These are phyloP conservation scores for Solea solea DNA, from an alignment of 2,113 vertebrate species.

Conservation along the genomic window DNA sequence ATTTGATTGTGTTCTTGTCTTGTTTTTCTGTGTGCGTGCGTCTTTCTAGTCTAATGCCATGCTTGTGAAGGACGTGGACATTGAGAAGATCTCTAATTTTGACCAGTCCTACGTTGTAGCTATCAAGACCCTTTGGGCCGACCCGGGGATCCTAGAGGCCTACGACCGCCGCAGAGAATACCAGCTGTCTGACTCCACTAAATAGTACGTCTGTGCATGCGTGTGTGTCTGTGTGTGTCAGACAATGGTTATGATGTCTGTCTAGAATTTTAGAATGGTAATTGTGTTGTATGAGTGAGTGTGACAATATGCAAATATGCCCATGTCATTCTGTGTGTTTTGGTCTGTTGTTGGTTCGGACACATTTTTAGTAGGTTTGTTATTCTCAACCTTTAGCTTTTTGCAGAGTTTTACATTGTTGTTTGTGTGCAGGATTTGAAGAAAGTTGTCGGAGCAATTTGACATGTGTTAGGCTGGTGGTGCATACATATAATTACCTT, in stretches of 20 bases:
- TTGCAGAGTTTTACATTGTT: neutral
- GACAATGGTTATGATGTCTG: neutral
- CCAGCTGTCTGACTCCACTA: constrained; percentile 90
- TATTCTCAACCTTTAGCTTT: too few relatives aligned
- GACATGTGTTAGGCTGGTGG: constrained; percentile 17
- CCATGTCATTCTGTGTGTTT: neutral
- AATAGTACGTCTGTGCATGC: constrained; percentile 83
- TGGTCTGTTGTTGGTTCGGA: constrained; percentile 3
- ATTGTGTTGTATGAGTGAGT: constrained; percentile 21
- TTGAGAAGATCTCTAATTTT: constrained; percentile 85
- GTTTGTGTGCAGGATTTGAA: neutral
- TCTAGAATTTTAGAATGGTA: neutral
- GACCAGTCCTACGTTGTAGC: constrained; percentile 76
- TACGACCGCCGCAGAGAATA: constrained; percentile 89
- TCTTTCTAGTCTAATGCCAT: constrained; percentile 82
- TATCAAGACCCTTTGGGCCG: constrained; percentile 86
- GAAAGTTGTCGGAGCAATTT: constrained; percentile 6
- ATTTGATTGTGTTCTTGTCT: too few relatives aligned
- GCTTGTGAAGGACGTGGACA: constrained; percentile 87
- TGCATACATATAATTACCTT: neutral
- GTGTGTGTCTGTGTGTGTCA: constrained; percentile 6
- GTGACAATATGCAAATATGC: constrained; percentile 6
- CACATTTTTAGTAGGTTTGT: neutral
- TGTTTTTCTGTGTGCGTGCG: neutral
- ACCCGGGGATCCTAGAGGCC: constrained; percentile 85